These are phyloP conservation scores for Poecilia wingei DNA, from an alignment of 2,797 vertebrate species.

Conservation along the genomic window DNA sequence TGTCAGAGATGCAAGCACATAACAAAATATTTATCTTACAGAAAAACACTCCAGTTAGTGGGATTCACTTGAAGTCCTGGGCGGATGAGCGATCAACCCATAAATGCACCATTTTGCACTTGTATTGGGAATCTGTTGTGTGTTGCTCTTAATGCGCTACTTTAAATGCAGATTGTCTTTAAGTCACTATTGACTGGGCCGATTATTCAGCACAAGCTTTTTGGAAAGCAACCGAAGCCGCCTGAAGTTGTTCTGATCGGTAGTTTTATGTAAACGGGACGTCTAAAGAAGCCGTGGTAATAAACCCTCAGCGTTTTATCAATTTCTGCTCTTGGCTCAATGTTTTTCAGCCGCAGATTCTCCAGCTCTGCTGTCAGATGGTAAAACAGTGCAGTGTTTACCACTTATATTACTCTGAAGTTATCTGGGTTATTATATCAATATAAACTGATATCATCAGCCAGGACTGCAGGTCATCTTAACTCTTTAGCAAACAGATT, in stretches of 20 bases:
- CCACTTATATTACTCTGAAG: background rate
- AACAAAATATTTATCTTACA: conserved; percentile 10
- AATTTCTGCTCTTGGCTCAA: background rate
- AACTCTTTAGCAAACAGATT: background rate
- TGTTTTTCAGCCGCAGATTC: background rate
- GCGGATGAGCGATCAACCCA: background rate
- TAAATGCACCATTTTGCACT: background rate
- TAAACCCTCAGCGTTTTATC: background rate
- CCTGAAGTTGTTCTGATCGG: background rate
- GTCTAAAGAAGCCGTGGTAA: background rate
- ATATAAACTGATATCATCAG: background rate
- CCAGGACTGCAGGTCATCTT: background rate
- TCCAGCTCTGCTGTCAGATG: background rate
- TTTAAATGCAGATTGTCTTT: conserved; percentile 1
- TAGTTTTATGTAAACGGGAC: background rate
- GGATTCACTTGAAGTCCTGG: background rate
- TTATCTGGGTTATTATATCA: background rate
- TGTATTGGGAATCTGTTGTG: background rate
- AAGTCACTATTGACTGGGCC: background rate
- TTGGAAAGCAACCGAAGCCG: background rate
- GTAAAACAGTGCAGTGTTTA: background rate
- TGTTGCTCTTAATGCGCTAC: background rate
- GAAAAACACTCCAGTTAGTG: background rate
- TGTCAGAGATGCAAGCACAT: conserved; percentile 11
- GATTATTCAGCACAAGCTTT: background rate